phyloP scores from a whole-genome alignment of 2,888 invertebrate species.

The Erannis defoliaria region DNA sequence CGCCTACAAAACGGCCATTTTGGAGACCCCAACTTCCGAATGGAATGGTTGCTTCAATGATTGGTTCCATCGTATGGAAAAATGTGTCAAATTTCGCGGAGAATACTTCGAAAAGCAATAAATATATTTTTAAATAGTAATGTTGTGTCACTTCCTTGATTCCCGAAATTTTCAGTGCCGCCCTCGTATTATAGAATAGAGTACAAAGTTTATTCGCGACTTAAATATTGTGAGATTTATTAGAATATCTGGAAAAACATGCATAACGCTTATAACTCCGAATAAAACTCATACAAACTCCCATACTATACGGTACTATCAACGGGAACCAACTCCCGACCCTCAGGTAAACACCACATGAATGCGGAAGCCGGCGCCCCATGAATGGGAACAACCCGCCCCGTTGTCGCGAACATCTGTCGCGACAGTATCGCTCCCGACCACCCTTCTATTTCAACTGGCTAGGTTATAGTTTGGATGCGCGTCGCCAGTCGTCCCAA shows the following conservation, averaged over 20 bases:
- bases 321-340: constrained; percentile 25
- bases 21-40: too few species aligned
- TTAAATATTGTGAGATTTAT: background rate
- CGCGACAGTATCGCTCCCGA: constrained; percentile 57
- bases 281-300: background rate
- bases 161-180: too few species aligned
- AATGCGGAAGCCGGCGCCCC: constrained; percentile 75
- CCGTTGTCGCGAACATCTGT: constrained; percentile 62
- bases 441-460: constrained; percentile 75
- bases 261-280: background rate
- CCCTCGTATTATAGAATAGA: too few species aligned
- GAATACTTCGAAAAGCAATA: too few species aligned
- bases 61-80: too few species aligned
- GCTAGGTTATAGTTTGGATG: constrained; percentile 82
- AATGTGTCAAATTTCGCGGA: too few species aligned
- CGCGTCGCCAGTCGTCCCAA: constrained; percentile 67
- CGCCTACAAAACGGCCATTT: too few species aligned
- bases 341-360: constrained; percentile 51
- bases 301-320: constrained; percentile 15
- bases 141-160: too few species aligned
- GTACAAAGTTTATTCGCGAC: too few species aligned
- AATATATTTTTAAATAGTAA: too few species aligned
- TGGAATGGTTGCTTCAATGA: too few species aligned
- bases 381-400: constrained; percentile 78
- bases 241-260: too few species aligned